phyloP scores from a whole-genome alignment of 2,888 invertebrate species.

The Apamea monoglypha region DNA sequence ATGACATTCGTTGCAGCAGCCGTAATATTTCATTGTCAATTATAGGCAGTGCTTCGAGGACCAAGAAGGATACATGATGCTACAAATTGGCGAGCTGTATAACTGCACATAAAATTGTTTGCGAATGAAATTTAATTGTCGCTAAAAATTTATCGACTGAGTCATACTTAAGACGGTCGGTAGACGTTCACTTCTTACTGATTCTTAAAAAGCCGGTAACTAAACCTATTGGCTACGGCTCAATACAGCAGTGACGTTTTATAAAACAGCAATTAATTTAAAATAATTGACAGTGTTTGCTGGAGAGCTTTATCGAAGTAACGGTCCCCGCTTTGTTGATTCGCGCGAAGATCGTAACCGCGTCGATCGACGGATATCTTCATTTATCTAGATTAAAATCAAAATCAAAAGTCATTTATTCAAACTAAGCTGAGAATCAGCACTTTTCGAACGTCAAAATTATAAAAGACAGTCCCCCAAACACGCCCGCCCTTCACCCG shows the following conservation, averaged over 20 bases:
- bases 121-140: slow-evolving; percentile 60
- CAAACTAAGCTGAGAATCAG: too few species aligned
- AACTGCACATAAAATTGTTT: slow-evolving; percentile 64
- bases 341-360: slow-evolving; percentile 26
- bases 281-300: slow-evolving; percentile 59
- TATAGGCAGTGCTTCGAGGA: slow-evolving; percentile 49
- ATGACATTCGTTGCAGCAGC: slow-evolving; percentile 29
- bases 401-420: too few species aligned
- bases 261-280: slow-evolving; percentile 55
- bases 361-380: slow-evolving; percentile 41
- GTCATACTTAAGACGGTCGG: slow-evolving; percentile 23
- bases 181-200: slow-evolving; percentile 30
- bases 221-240: slow-evolving; percentile 32
- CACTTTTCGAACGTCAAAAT: too few species aligned
- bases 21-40: slow-evolving; percentile 64
- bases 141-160: slow-evolving; percentile 49
- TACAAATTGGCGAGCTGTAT: slow-evolving; percentile 71
- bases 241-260: slow-evolving; percentile 38
- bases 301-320: slow-evolving; percentile 42
- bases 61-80: slow-evolving; percentile 60
- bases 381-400: slow-evolving; percentile 54
- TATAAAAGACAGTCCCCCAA: too few species aligned
- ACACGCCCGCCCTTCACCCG: too few species aligned
- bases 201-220: slow-evolving; percentile 32
- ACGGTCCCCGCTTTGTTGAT: slow-evolving; percentile 56